Conservation (phyloP, 2,888 invertebrate genomes). For the Dolichomitus sp. region DNA sequence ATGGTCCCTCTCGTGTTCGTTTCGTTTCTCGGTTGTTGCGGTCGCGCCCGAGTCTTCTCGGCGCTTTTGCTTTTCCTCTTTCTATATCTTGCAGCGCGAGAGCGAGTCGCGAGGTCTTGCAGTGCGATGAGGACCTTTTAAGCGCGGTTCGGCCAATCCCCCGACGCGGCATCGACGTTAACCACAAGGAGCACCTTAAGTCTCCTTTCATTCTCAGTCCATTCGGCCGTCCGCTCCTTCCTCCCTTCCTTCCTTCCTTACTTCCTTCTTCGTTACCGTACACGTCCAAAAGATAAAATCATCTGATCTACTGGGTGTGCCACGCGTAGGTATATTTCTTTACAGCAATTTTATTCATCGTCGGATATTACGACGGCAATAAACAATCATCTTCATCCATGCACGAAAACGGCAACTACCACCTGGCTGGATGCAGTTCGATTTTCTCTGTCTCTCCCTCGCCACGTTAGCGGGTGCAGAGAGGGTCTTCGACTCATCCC, state of each 20-base stretch:
- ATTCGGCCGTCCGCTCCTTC: slow-evolving; percentile 4
- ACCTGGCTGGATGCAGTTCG: slow-evolving; percentile 23
- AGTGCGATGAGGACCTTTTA: slow-evolving; percentile 57
- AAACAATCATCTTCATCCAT: slow-evolving; percentile 15
- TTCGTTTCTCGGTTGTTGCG: slow-evolving; percentile 70
- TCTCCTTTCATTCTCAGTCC: slow-evolving; percentile 37
- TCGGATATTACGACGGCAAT: neutral
- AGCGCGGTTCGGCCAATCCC: slow-evolving; percentile 76
- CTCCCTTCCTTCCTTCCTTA: slow-evolving; percentile 34
- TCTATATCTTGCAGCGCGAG: slow-evolving; percentile 26
- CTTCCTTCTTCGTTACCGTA: slow-evolving; percentile 31
- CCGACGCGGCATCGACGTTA: slow-evolving; percentile 70
- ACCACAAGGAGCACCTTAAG: slow-evolving; percentile 75
- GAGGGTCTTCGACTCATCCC: slow-evolving; percentile 1
- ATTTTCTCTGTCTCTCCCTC: slow-evolving; percentile 5
- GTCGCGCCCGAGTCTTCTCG: slow-evolving; percentile 58
- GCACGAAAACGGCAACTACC: slow-evolving; percentile 15
- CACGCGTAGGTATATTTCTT: slow-evolving; percentile 17
- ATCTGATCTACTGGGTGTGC: slow-evolving; percentile 45
- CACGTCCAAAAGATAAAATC: slow-evolving; percentile 8
- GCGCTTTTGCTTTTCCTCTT: slow-evolving; percentile 49
- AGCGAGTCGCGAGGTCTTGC: slow-evolving; percentile 6
- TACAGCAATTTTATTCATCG: neutral
- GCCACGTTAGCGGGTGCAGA: neutral
- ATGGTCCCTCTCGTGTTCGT: slow-evolving; percentile 59